A percentile compares a stretch with the other conserved stretches of the same genome.
These are phyloP conservation scores for Entomyzon cyanotis DNA, from an alignment of 2,113 vertebrate genomes.

Conservation along the genomic window DNA sequence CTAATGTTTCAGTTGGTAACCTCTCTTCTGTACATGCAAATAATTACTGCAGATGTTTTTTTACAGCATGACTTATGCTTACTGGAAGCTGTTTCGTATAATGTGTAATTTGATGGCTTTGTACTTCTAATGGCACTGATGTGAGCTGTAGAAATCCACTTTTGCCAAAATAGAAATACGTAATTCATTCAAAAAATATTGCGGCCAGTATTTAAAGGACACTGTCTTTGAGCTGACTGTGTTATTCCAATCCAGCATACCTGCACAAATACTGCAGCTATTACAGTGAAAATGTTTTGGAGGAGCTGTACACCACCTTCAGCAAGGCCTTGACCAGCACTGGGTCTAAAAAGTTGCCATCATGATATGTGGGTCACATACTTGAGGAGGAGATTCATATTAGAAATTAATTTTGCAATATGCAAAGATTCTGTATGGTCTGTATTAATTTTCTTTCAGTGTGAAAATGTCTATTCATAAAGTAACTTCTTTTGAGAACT, in stretches of 20 bases:
- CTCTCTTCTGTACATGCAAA: neutral
- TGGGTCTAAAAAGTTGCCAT: neutral
- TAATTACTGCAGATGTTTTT: neutral
- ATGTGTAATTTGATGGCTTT: neutral
- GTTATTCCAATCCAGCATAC: neutral
- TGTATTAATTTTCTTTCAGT: neutral
- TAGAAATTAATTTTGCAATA: neutral
- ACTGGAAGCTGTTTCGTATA: conserved; percentile 20
- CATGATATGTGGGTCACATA: neutral
- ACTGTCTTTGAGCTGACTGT: neutral
- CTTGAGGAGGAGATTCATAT: neutral
- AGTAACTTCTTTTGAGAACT: neutral
- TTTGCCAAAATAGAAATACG: neutral
- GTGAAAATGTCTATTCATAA: neutral
- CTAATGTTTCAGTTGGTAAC: neutral
- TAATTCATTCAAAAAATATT: neutral
- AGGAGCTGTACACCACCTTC: neutral
- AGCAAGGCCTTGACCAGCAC: neutral
- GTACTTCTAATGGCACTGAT: neutral
- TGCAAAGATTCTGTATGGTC: neutral
- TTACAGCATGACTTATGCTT: neutral
- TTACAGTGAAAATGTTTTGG: neutral
- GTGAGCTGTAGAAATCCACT: neutral
- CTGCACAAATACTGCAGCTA: neutral
- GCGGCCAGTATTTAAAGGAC: neutral